Conservation (phyloP, 2,888 invertebrate species). For the Altica lythri region DNA sequence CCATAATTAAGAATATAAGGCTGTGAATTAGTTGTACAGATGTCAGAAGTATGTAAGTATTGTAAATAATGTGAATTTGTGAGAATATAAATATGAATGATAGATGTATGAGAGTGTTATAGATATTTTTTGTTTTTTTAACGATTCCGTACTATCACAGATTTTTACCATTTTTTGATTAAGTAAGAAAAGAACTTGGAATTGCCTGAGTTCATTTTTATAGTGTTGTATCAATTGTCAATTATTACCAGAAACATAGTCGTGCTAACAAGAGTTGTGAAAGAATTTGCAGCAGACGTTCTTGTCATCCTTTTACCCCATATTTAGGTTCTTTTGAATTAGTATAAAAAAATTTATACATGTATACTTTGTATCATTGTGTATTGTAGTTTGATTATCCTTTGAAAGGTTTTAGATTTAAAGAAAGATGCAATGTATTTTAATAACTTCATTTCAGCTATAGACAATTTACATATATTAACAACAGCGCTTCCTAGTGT, state of each 20-base stretch:
- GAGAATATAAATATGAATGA: neutral
- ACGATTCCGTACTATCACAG: neutral
- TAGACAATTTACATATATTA: no score
- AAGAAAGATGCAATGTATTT: no score
- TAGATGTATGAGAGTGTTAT: conserved; percentile 1
- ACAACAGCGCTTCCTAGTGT: no score
- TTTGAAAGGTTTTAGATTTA: no score
- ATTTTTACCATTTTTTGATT: neutral
- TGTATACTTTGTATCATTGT: no score
- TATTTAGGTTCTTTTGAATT: neutral
- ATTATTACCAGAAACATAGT: neutral
- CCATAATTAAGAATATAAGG: conserved; percentile 14
- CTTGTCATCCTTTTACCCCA: conserved; percentile 11
- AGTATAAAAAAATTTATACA: conserved; percentile 4
- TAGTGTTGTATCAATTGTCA: conserved; percentile 1
- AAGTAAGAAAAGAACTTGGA: conserved; percentile 7
- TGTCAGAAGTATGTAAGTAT: conserved; percentile 1
- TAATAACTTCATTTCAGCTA: no score
- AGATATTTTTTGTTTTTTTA: neutral
- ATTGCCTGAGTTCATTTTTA: conserved; percentile 4
- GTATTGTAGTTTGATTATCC: no score
- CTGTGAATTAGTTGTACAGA: conserved; percentile 13
- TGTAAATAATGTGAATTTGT: conserved; percentile 3
- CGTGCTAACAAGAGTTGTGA: conserved; percentile 2
- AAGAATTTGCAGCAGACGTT: conserved; percentile 13